These are phyloP conservation scores for Heliopora coerulea DNA, from an alignment of 92 coral and sea anemone genomes.

Conservation along the genomic window DNA sequence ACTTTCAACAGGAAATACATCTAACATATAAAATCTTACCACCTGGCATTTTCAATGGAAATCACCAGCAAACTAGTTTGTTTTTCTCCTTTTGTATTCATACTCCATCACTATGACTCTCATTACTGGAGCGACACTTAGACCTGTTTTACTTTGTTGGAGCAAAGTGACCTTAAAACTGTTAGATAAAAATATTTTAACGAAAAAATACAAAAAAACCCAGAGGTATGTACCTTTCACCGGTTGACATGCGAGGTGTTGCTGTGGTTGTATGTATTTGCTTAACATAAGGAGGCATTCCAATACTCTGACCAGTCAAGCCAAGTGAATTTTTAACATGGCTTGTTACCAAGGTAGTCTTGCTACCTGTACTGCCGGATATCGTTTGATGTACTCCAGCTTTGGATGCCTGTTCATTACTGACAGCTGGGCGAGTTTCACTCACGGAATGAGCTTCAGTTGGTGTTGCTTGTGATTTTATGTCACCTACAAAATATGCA, in stretches of 20 bases:
- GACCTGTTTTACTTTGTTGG: no score
- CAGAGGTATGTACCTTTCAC: conserved; percentile 7
- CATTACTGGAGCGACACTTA: no score
- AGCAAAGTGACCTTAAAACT: no score
- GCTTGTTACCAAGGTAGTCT: conserved; percentile 1
- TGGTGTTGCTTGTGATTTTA: conserved; percentile 36
- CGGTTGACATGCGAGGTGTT: conserved; percentile 18
- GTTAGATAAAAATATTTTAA: no score
- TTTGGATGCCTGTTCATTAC: conserved; percentile 22
- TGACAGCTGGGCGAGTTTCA: conserved; percentile 27
- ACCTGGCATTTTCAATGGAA: no score
- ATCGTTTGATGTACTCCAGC: conserved; percentile 13
- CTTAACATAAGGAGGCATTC: conserved; percentile 11
- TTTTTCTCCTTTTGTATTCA: no score
- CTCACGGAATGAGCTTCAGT: conserved; percentile 41
- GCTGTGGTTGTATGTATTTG: conserved; percentile 29
- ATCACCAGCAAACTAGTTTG: no score
- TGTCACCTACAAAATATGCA: conserved; percentile 29
- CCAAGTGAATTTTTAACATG: conserved; percentile 19
- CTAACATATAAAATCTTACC: no score
- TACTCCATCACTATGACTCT: no score
- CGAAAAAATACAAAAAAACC: background rate
- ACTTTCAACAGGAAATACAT: no score
- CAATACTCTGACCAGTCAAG: conserved; percentile 22
- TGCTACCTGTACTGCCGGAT: conserved; percentile 17